A percentile compares a stretch with the other conserved stretches of the same genome.
Evolutionary conservation across 2,113 vertebrate species (phyloP).

Genomic region (Stomatorhinus ivindoensis): DNA sequence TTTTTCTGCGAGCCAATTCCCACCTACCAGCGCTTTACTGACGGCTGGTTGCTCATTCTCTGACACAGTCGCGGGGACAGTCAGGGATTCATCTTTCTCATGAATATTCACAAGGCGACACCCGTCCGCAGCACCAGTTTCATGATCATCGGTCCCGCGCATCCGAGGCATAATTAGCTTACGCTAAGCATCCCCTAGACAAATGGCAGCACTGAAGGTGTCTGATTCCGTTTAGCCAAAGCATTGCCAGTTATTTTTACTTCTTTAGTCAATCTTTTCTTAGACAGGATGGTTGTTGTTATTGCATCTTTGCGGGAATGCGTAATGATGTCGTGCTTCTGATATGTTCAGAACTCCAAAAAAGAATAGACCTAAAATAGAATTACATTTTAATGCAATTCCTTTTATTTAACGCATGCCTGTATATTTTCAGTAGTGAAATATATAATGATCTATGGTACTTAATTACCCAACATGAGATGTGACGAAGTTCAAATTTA

Average conservation of each 20-base stretch:
- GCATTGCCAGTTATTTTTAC: not conserved
- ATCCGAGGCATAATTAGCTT: conserved; percentile 29
- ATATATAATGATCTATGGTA: not conserved
- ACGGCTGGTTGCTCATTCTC: conserved; percentile 27
- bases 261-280: not conserved
- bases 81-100: conserved; percentile 22
- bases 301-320: not conserved
- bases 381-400: not conserved
- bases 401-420: not conserved
- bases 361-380: not conserved
- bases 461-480: not conserved
- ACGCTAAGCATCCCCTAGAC: not conserved
- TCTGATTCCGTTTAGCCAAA: not conserved
- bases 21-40: conserved; percentile 28
- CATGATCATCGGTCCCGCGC: conserved; percentile 15
- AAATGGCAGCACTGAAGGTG: not conserved
- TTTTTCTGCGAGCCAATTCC: not conserved
- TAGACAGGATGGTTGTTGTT: not conserved
- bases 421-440: not conserved
- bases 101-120: conserved; percentile 34
- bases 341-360: not conserved
- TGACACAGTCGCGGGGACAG: conserved; percentile 17
- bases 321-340: not conserved
- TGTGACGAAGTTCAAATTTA: not conserved
- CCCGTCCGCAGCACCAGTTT: conserved; percentile 3